These are phyloP conservation scores for Hoplodrina blanda DNA, from an alignment of 2,888 invertebrate species.

Conservation along the genomic window DNA sequence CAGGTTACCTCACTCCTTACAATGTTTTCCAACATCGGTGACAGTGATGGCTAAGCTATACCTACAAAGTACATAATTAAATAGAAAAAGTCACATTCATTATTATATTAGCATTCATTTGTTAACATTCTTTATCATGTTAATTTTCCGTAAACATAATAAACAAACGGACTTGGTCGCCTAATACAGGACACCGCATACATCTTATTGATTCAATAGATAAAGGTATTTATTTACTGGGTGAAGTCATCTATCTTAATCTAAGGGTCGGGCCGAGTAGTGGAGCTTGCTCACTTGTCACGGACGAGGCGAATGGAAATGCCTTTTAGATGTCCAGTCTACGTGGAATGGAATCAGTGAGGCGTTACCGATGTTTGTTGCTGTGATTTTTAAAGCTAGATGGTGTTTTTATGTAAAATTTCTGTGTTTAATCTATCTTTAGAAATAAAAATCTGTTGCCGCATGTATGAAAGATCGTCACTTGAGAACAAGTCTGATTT, in stretches of 20 bases:
- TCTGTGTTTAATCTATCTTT: too few relatives aligned
- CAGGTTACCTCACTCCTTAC: too few relatives aligned
- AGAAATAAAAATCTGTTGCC: too few relatives aligned
- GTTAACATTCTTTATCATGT: background rate
- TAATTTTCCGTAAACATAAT: constrained; percentile 26
- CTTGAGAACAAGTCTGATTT: too few relatives aligned
- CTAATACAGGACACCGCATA: constrained; percentile 63
- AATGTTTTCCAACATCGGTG: too few relatives aligned
- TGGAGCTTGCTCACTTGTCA: constrained; percentile 63
- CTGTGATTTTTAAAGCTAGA: constrained; percentile 25
- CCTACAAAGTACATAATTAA: too few relatives aligned
- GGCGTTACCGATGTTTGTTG: constrained; percentile 19
- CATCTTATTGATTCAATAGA: constrained; percentile 70
- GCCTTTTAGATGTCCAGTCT: constrained; percentile 51
- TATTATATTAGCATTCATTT: too few relatives aligned
- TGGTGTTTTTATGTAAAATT: background rate
- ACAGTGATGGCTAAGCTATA: too few relatives aligned
- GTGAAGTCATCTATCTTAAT: constrained; percentile 81
- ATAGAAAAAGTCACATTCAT: too few relatives aligned
- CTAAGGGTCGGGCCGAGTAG: constrained; percentile 64
- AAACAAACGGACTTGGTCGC: constrained; percentile 32
- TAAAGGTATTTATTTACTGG: constrained; percentile 78
- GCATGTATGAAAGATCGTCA: too few relatives aligned
- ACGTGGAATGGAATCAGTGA: constrained; percentile 23
- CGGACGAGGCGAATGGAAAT: constrained; percentile 51